Percentiles rank a stretch among this genome's conserved stretches.
Evolutionary conservation across 2,113 vertebrate species (phyloP).

Genomic region (Stigmatopora argus): DNA sequence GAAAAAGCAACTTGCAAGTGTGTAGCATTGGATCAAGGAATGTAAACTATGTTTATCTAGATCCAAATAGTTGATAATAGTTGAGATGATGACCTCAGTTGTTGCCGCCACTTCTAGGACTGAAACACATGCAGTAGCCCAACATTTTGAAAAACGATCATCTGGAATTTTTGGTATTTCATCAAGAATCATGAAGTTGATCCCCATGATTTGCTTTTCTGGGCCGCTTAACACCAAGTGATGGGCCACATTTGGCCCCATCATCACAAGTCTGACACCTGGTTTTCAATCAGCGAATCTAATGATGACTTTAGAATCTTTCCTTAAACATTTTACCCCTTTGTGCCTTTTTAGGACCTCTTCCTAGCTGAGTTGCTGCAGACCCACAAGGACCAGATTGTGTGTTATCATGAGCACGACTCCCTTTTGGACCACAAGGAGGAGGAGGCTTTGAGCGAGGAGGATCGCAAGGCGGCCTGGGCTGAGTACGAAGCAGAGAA

Average conservation of each 20-base stretch:
- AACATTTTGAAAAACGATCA: too few relatives aligned
- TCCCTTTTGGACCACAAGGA: constrained; percentile 98
- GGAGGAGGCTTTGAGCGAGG: constrained; percentile 92
- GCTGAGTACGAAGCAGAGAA: constrained; percentile 96
- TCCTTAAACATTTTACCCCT: background rate
- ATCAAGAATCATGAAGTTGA: too few relatives aligned
- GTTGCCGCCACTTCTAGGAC: background rate
- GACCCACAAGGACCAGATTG: constrained; percentile 88
- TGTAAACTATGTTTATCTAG: background rate
- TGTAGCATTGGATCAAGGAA: background rate
- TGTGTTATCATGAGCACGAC: constrained; percentile 93
- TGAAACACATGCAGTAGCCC: too few relatives aligned
- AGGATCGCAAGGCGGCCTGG: constrained; percentile 96
- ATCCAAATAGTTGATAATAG: background rate
- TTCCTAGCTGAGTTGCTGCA: constrained; percentile 92
- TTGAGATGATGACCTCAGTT: background rate
- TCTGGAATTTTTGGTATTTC: too few relatives aligned
- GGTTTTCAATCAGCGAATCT: background rate
- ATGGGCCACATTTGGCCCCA: too few relatives aligned
- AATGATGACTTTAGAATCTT: background rate
- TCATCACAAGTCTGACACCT: too few relatives aligned
- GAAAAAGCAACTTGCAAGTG: background rate
- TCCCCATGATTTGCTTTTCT: too few relatives aligned
- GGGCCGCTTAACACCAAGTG: too few relatives aligned
- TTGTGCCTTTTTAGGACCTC: constrained; percentile 73